These are phyloP conservation scores for Diploptera punctata DNA, from an alignment of 2,888 invertebrate species.

Conservation along the genomic window DNA sequence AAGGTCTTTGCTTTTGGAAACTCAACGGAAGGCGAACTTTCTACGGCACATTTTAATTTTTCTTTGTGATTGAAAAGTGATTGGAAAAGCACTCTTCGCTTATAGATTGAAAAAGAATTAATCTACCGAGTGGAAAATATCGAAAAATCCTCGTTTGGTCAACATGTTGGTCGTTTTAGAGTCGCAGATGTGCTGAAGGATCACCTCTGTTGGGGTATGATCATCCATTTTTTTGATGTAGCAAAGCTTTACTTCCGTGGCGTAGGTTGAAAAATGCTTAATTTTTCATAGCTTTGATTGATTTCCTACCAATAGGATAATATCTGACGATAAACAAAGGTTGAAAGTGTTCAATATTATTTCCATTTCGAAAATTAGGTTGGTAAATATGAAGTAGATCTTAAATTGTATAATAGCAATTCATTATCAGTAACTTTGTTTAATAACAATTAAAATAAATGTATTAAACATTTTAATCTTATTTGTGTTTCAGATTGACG, in stretches of 20 bases:
- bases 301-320: not conserved
- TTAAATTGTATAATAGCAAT: not conserved
- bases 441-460: not conserved
- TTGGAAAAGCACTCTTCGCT: not conserved
- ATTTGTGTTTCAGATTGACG: not conserved
- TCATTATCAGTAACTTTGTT: too few species aligned
- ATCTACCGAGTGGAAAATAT: conserved; percentile 2
- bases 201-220: conserved; percentile 39
- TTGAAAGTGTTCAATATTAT: not conserved
- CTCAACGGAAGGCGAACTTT: conserved; percentile 21
- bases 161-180: conserved; percentile 22
- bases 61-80: conserved; percentile 15
- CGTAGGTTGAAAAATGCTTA: conserved; percentile 27
- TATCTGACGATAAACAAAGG: not conserved
- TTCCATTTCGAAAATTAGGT: not conserved
- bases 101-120: not conserved
- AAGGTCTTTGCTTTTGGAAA: conserved; percentile 26
- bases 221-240: conserved; percentile 40
- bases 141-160: not conserved
- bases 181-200: conserved; percentile 35
- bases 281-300: conserved; percentile 4
- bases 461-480: not conserved
- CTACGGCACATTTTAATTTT: conserved; percentile 20
- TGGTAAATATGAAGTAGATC: not conserved
- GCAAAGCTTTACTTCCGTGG: conserved; percentile 32